Base-by-base conservation (phyloP, 2,888 invertebrate genomes). In the Megastigmus dorsalis region DNA sequence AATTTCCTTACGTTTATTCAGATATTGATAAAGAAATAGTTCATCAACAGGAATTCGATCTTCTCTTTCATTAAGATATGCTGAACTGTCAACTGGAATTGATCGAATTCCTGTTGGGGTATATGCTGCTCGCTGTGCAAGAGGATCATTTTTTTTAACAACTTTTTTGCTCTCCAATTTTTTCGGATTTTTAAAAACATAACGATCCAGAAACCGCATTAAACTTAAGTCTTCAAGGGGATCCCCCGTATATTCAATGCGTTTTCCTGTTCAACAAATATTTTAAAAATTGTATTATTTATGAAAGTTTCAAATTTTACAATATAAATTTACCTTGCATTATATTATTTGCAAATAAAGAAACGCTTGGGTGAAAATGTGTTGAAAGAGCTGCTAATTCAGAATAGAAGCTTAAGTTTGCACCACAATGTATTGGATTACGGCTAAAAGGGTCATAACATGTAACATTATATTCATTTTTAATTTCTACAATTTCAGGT, bases 131-230 rank as follows among this genome's bases (percentile, higher is more conserved):
- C 93, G 89, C 45, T 91, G 89, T 0, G 92, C 92, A 66, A 94
- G 91, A 0, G 93, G 92, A 85, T 93, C 92, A 0, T 91, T 91
- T 0, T 91, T 92, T 67, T 89, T 91, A 0, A 89, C 75, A 50
- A 81, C 89, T 72, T 86, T 90, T 80, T 89, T 90, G 43, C 88
- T 88, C 65, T n/a, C 81, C 0, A 90, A 84, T 78, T 92, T 93
- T 86, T 95, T 95, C 0, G 95, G 95, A 89, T 99, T 99, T 85
- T 97, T 96, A 87, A 96, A 98, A 9, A 96, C 96, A 88, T 98
- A 99, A 50, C 98, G 91, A 84, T 99, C 98, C 54, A 99, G 89
- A 88, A 99, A 99, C 59, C 96, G 91, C 59, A 96, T 94, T 38
- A 97, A 89, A 0, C 95, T 94, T 86, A 98, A 97, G 88, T 99